Conservation (phyloP, 1,140 invertebrate genomes). For the Marisa cornuarietis region DNA sequence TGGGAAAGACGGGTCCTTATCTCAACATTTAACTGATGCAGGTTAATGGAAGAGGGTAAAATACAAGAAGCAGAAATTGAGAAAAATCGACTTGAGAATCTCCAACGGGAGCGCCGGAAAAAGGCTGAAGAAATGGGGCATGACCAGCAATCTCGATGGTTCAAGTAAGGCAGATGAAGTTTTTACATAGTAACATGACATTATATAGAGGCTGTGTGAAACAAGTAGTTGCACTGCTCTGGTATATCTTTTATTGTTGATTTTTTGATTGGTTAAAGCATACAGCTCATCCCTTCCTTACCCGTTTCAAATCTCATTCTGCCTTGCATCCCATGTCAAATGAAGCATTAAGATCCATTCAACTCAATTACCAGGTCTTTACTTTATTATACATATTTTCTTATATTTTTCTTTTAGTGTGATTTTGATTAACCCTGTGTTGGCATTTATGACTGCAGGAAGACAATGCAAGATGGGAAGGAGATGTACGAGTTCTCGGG, state of each 20-base stretch:
- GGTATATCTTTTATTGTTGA: too few species aligned
- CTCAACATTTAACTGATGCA: slow-evolving; percentile 26
- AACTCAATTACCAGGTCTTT: background rate
- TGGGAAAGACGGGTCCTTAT: too few species aligned
- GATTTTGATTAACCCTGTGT: background rate
- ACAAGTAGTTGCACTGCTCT: too few species aligned
- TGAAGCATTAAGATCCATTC: too few species aligned
- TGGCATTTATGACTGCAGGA: slow-evolving; percentile 46
- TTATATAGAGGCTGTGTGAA: too few species aligned
- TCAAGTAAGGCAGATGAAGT: slow-evolving; percentile 68
- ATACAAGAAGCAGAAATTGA: slow-evolving; percentile 76
- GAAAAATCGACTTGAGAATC: slow-evolving; percentile 76
- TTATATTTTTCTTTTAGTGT: background rate
- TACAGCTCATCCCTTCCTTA: too few species aligned
- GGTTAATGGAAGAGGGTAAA: slow-evolving; percentile 79
- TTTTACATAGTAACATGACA: too few species aligned
- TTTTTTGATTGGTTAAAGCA: too few species aligned
- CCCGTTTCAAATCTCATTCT: too few species aligned
- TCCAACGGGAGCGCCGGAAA: slow-evolving; percentile 76
- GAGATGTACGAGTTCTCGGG: slow-evolving; percentile 75
- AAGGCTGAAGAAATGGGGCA: slow-evolving; percentile 69
- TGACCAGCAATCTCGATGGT: slow-evolving; percentile 73
- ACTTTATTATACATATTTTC: background rate
- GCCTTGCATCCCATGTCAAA: too few species aligned
- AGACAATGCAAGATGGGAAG: slow-evolving; percentile 63